A percentile compares a stretch with the other conserved stretches of the same genome.
phyloP scores from a whole-genome alignment of 2,888 invertebrate genomes.

The Protodeltote pygarga region DNA sequence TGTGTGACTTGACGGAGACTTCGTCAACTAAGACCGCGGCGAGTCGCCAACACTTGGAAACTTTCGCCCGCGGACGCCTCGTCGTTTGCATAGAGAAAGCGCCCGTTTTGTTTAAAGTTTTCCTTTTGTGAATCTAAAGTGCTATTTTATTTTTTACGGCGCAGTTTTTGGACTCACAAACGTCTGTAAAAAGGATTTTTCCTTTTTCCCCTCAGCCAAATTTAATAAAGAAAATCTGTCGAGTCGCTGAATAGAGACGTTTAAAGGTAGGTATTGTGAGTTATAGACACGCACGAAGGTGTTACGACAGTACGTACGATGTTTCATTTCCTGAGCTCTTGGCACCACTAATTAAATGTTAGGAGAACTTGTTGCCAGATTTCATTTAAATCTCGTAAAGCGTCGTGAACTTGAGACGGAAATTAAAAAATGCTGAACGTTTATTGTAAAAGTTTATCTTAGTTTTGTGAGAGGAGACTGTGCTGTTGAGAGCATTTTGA shows the following conservation, averaged over 20 bases:
- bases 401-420: constrained; percentile 65
- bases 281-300: constrained; percentile 58
- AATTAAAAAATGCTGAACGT: constrained; percentile 72
- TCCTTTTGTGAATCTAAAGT: constrained; percentile 73
- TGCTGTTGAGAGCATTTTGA: constrained; percentile 49
- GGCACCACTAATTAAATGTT: constrained; percentile 76
- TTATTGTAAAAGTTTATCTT: constrained; percentile 71
- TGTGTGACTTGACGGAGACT: constrained; percentile 25
- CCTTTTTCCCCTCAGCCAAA: constrained; percentile 47
- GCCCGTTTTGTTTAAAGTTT: constrained; percentile 72
- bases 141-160: constrained; percentile 68
- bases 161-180: constrained; percentile 49
- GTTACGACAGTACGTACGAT: constrained; percentile 55
- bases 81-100: constrained; percentile 81
- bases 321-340: constrained; percentile 73
- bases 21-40: constrained; percentile 46
- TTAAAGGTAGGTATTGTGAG: constrained; percentile 44
- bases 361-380: constrained; percentile 71
- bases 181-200: constrained; percentile 54
- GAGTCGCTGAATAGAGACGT: constrained; percentile 38
- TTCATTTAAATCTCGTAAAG: constrained; percentile 74
- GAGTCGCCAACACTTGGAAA: constrained; percentile 57
- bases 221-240: constrained; percentile 66
- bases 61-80: constrained; percentile 65
- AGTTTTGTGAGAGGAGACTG: constrained; percentile 50